Percentiles rank a stretch among this genome's conserved stretches.
Evolutionary conservation across 2,113 vertebrate genomes (phyloP).

Genomic region (Dasypus novemcinctus): DNA sequence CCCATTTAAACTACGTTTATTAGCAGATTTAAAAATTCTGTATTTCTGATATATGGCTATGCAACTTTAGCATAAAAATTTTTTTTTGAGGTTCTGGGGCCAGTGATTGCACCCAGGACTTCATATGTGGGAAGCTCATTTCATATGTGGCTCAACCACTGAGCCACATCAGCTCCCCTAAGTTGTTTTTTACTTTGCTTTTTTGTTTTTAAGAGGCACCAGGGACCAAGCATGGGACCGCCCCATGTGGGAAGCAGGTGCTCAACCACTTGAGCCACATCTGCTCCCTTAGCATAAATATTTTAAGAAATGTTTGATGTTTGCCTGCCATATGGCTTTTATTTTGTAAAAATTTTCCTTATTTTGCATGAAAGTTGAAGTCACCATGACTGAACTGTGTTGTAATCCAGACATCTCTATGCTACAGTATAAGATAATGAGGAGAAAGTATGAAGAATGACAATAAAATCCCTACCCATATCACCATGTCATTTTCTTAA

Average conservation of each 20-base stretch:
- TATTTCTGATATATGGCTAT: background rate
- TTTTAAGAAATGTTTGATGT: constrained; percentile 64
- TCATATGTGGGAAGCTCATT: no score
- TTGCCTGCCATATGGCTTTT: constrained; percentile 60
- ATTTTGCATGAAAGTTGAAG: constrained; percentile 60
- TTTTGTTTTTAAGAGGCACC: no score
- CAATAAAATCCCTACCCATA: background rate
- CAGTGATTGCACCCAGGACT: no score
- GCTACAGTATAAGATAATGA: constrained; percentile 23
- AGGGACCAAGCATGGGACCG: no score
- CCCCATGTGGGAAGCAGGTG: no score
- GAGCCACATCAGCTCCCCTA: no score
- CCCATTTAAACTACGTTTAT: background rate
- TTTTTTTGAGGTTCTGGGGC: no score
- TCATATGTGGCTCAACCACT: no score
- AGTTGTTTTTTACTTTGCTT: no score
- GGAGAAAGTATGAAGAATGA: constrained; percentile 57
- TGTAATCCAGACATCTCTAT: constrained; percentile 56
- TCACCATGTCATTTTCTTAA: constrained; percentile 46
- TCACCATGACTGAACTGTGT: background rate
- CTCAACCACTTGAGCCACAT: no score
- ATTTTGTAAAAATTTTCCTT: constrained; percentile 65
- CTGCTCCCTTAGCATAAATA: background rate
- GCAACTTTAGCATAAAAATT: background rate
- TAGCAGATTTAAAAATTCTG: background rate